Conservation (phyloP, 2,113 vertebrate genomes). For the Toxostoma redivivum region DNA sequence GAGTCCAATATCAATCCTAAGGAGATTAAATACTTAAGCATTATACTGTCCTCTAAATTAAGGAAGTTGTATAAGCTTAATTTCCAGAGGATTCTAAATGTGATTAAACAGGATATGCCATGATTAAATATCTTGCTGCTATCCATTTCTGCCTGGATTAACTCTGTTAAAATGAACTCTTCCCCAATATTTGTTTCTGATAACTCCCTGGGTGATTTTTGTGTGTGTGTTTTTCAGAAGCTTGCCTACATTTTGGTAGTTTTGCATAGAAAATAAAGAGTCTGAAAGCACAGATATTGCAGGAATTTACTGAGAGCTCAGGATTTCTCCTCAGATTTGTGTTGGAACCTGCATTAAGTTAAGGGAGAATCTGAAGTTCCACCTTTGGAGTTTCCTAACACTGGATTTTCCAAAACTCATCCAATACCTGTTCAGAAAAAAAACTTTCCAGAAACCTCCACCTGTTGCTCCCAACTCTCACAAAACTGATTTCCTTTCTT, state of each 20-base stretch:
- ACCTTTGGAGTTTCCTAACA: rapidly evolving
- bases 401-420: not conserved
- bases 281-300: not conserved
- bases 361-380: not conserved
- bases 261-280: conserved; percentile 23
- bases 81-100: conserved; percentile 65
- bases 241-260: not conserved
- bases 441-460: not conserved
- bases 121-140: conserved; percentile 70
- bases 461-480: rapidly evolving
- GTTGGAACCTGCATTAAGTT: not conserved
- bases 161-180: conserved; percentile 56
- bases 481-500: not conserved
- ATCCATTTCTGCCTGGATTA: conserved; percentile 68
- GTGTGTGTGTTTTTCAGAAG: conserved; percentile 15
- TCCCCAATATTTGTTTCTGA: conserved; percentile 68
- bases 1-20: conserved; percentile 55
- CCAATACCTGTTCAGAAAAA: not conserved
- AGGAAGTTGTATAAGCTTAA: conserved; percentile 58
- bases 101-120: conserved; percentile 62
- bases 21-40: conserved; percentile 67
- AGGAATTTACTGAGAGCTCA: not conserved
- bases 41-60: conserved; percentile 61
- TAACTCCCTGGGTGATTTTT: conserved; percentile 1
- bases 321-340: not conserved